Base-by-base conservation (phyloP, 2,888 invertebrate species). In the Phyllotreta striolata region DNA sequence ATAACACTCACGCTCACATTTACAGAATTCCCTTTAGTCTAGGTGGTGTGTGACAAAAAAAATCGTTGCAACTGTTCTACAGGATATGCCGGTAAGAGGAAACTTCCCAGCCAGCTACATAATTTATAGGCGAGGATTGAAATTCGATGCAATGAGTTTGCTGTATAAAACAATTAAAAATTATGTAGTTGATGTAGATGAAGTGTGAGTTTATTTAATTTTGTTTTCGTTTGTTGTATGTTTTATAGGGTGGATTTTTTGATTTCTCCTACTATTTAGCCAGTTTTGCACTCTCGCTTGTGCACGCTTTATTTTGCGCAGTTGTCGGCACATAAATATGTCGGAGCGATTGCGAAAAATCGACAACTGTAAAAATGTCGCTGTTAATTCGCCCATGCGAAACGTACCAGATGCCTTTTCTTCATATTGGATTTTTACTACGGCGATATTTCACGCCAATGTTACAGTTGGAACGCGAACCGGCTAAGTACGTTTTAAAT, bases 281-380 rank as follows among this genome's bases (percentile, higher is more conserved):
- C n/a, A 46, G 8, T 4, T 7, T 46, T 41, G 40, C 55, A 39
- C 39, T 55, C 55, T 13, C 43, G 43, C 43, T 37, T 37, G 37
- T 61, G 58, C 70, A 70, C 72, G 75, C 74, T 77, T 76, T 78
- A 76, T 76, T 76, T 75, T 76, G 76, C 78, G 72, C 77, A 78
- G 77, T 78, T 79, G 79, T 78, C 78, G 78, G 75, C 70, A 76
- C 81, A 79, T 80, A 80, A 79, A 80, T 81, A 80, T 79, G 77
- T 77, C 77, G 76, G 76, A 74, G 59, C 77, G 78, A 78, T 78
- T 75, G 72, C 74, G 75, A 76, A 76, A 78, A 77, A 76, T 74
- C 74, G 74, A 74, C 76, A 73, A 77, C 78, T 76, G 78, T 79
- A 77, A 78, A 80, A 79, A 77, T 74, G 79, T 79, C 79, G 77